phyloP scores from a whole-genome alignment of 2,113 vertebrate genomes.

The Bubo bubo region DNA sequence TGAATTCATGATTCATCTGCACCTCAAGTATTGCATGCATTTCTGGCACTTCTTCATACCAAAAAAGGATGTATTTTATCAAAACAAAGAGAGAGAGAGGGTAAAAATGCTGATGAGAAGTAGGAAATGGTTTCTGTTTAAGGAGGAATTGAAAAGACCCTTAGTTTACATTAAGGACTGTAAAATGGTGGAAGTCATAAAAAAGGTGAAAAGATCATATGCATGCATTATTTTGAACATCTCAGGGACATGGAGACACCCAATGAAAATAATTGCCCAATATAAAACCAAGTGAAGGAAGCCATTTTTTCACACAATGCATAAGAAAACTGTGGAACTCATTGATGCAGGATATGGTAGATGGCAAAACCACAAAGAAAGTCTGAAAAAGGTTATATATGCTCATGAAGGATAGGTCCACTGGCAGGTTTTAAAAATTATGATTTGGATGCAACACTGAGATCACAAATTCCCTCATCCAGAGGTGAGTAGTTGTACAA shows the following conservation, averaged over 20 bases:
- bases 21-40: not conserved
- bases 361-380: not conserved
- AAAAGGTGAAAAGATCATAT: not conserved
- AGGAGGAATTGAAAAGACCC: not conserved
- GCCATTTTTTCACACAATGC: not conserved
- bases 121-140: not conserved
- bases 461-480: not conserved
- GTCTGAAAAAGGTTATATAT: not conserved
- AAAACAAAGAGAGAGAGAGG: accelerated
- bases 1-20: not conserved
- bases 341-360: not conserved
- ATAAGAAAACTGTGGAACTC: not conserved
- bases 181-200: not conserved
- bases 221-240: not conserved
- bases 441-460: not conserved
- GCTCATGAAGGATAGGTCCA: not conserved
- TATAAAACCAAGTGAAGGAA: not conserved
- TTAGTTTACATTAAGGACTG: not conserved
- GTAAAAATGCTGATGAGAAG: not conserved
- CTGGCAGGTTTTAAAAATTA: not conserved
- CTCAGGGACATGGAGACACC: not conserved
- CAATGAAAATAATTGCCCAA: not conserved
- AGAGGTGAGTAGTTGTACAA: not conserved
- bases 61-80: not conserved
- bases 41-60: not conserved